Conservation (phyloP, 2,797 vertebrate species). For the Hippoglossus hippoglossus region DNA sequence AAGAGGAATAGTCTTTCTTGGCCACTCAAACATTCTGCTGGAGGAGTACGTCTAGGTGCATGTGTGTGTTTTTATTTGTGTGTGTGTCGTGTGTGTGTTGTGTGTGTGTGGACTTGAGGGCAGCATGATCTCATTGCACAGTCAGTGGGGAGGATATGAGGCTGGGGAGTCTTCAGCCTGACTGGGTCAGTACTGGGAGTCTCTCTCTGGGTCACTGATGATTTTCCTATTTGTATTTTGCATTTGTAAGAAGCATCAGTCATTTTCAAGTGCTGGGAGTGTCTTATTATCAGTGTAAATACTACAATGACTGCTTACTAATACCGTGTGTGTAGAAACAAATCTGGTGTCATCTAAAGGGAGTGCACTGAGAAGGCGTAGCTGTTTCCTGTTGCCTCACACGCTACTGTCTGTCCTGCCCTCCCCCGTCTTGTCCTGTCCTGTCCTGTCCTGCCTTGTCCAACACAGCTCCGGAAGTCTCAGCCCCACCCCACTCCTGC, state of each 20-base stretch:
- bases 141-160: slow-evolving; percentile 40
- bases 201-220: slow-evolving; percentile 33
- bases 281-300: background rate
- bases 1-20: slow-evolving; percentile 26
- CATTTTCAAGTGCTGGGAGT: too few relatives aligned
- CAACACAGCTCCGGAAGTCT: slow-evolving; percentile 59
- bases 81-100: slow-evolving; percentile 2
- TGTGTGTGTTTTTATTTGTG: slow-evolving; percentile 2
- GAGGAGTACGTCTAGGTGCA: slow-evolving; percentile 11
- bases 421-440: slow-evolving; percentile 46
- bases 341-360: slow-evolving; percentile 43
- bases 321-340: slow-evolving; percentile 3
- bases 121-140: slow-evolving; percentile 26
- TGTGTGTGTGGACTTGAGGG: slow-evolving; percentile 17
- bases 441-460: slow-evolving; percentile 61
- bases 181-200: slow-evolving; percentile 59
- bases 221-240: slow-evolving; percentile 11
- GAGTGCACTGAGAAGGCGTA: slow-evolving; percentile 21
- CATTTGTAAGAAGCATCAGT: slow-evolving; percentile 15
- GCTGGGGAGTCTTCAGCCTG: slow-evolving; percentile 40
- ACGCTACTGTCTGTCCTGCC: slow-evolving; percentile 28
- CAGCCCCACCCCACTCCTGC: slow-evolving; percentile 66
- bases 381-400: slow-evolving; percentile 61
- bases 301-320: background rate
- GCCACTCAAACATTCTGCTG: slow-evolving; percentile 30